These are phyloP conservation scores for Drosophila sturtevanti DNA, from an alignment of 1,140 invertebrate species.

Conservation along the genomic window DNA sequence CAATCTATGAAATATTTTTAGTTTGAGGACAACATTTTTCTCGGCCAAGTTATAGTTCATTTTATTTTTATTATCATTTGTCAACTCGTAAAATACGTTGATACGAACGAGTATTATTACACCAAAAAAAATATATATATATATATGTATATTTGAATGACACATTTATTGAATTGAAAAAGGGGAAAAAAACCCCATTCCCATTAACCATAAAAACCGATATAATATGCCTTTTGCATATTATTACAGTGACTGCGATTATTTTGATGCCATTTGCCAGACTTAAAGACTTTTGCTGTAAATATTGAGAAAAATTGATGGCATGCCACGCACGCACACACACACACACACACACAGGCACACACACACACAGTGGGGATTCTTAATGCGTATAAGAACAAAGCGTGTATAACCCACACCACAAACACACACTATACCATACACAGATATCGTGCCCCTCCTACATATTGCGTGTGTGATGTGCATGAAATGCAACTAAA, in stretches of 20 bases:
- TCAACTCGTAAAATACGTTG: slow-evolving; percentile 1
- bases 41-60: too few relatives aligned
- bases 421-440: slow-evolving; percentile 45
- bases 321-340: slow-evolving; percentile 19
- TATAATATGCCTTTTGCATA: slow-evolving; percentile 13
- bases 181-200: too few relatives aligned
- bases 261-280: slow-evolving; percentile 63
- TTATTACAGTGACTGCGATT: slow-evolving; percentile 40
- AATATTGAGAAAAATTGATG: slow-evolving; percentile 66
- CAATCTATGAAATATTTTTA: too few relatives aligned
- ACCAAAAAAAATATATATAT: too few relatives aligned
- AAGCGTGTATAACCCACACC: slow-evolving; percentile 29
- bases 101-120: too few relatives aligned
- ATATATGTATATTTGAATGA: not conserved
- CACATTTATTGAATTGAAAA: slow-evolving; percentile 12
- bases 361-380: slow-evolving; percentile 33
- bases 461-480: slow-evolving; percentile 67
- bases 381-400: too few relatives aligned
- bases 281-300: slow-evolving; percentile 60
- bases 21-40: too few relatives aligned
- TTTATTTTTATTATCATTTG: too few relatives aligned
- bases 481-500: slow-evolving; percentile 79
- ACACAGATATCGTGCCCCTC: slow-evolving; percentile 20
- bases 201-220: slow-evolving; percentile 4
- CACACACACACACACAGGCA: slow-evolving; percentile 30